Evolutionary conservation across 2,113 vertebrate species (phyloP).

Genomic region (Nothobranchius kuhntae): DNA sequence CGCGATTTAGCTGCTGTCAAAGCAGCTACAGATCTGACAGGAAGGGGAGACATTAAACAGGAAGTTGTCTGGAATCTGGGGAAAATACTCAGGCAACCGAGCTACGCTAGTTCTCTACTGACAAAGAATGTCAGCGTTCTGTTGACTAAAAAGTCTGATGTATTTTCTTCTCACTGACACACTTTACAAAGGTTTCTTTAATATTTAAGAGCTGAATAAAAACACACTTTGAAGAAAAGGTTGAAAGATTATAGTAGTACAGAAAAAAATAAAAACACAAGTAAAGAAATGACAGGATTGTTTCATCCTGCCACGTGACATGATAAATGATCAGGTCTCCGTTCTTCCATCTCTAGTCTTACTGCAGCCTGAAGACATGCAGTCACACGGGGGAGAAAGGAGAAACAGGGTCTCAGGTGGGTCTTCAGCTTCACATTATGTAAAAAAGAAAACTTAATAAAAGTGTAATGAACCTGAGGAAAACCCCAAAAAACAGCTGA

Average conservation of each 20-base stretch:
- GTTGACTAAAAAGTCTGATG: slow-evolving; percentile 14
- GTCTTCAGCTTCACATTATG: slow-evolving; percentile 10
- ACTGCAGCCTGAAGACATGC: slow-evolving; percentile 32
- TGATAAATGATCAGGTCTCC: slow-evolving; percentile 10
- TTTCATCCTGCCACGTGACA: neutral
- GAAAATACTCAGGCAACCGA: slow-evolving; percentile 4
- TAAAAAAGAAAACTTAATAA: slow-evolving; percentile 15
- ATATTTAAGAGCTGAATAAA: slow-evolving; percentile 17
- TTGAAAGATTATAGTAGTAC: neutral
- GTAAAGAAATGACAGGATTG: slow-evolving; percentile 2
- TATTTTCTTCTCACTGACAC: slow-evolving; percentile 10
- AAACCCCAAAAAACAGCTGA: slow-evolving; percentile 24
- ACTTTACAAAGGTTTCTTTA: neutral
- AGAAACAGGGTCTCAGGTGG: slow-evolving; percentile 47
- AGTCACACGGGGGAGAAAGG: slow-evolving; percentile 40
- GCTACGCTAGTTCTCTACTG: slow-evolving; percentile 1
- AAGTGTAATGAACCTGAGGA: slow-evolving; percentile 9
- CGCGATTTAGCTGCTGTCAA: slow-evolving; percentile 52
- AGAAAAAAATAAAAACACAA: neutral
- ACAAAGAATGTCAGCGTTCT: slow-evolving; percentile 15
- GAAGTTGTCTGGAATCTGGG: slow-evolving; percentile 60
- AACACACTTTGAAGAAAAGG: slow-evolving; percentile 32
- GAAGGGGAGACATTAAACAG: slow-evolving; percentile 72
- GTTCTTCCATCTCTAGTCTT: slow-evolving; percentile 22
- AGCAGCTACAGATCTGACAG: slow-evolving; percentile 47